A percentile compares a stretch with the other conserved stretches of the same genome.
These are phyloP conservation scores for Incurvaria masculella DNA, from an alignment of 2,888 invertebrate species.

Conservation along the genomic window DNA sequence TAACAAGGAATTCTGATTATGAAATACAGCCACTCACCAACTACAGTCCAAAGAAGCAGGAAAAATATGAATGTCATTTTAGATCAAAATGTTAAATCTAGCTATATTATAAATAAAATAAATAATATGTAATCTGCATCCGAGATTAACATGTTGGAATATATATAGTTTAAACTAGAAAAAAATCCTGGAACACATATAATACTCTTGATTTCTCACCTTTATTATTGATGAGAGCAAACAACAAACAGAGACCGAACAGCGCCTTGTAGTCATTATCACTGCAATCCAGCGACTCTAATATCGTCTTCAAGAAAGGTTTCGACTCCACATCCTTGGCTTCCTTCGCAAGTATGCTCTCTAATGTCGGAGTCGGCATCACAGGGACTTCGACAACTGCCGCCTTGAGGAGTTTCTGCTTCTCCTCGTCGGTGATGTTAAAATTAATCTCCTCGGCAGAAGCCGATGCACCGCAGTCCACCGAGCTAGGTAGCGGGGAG, in stretches of 20 bases:
- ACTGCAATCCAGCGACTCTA: constrained; percentile 81
- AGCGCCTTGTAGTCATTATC: constrained; percentile 95
- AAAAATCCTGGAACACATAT: too few relatives aligned
- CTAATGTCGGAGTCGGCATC: constrained; percentile 26
- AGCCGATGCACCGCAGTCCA: constrained; percentile 40
- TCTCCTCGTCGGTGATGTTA: constrained; percentile 94
- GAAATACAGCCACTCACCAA: too few relatives aligned
- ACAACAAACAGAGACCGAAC: constrained; percentile 87
- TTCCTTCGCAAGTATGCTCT: constrained; percentile 34
- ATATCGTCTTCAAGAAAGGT: constrained; percentile 86
- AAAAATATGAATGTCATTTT: too few relatives aligned
- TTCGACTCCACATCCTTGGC: constrained; percentile 54
- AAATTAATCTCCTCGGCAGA: constrained; percentile 48
- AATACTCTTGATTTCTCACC: constrained; percentile 61
- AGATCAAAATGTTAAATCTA: too few relatives aligned
- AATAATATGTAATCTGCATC: too few relatives aligned
- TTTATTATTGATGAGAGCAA: constrained; percentile 91
- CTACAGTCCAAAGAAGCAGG: too few relatives aligned
- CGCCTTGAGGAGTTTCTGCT: constrained; percentile 59
- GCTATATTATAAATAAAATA: too few relatives aligned
- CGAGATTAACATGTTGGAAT: too few relatives aligned
- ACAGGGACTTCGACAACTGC: constrained; percentile 19
- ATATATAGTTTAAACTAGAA: too few relatives aligned
- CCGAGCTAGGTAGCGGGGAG: constrained; percentile 46
- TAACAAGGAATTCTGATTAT: too few relatives aligned